phyloP scores from a whole-genome alignment of 2,888 invertebrate genomes.

The Apodemia duryi region DNA sequence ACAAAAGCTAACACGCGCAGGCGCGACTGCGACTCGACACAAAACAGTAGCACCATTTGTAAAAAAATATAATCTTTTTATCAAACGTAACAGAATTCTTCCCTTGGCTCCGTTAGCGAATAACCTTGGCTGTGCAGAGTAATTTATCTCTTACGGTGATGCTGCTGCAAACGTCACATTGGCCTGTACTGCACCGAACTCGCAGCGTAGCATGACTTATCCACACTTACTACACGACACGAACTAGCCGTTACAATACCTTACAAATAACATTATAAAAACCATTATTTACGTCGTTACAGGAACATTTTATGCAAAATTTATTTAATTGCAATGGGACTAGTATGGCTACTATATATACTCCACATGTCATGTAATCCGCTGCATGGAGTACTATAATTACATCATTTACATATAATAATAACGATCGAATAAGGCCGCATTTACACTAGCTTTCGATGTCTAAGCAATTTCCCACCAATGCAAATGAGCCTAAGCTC shows the following conservation, averaged over 20 bases:
- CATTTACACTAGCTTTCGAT: conserved; percentile 72
- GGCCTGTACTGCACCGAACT: conserved; percentile 8
- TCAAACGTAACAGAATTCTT: conserved; percentile 48
- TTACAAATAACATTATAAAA: conserved; percentile 61
- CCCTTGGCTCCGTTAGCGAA: conserved; percentile 33
- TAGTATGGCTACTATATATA: conserved; percentile 61
- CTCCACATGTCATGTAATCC: conserved; percentile 48
- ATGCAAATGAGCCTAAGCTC: conserved; percentile 66
- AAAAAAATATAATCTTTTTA: conserved; percentile 65
- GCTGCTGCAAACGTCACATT: conserved; percentile 19
- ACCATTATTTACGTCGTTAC: conserved; percentile 71
- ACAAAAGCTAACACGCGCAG: conserved; percentile 60
- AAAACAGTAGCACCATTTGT: conserved; percentile 77
- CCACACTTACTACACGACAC: conserved; percentile 34
- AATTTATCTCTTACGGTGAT: conserved; percentile 20
- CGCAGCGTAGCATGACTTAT: too few species aligned
- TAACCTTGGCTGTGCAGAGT: conserved; percentile 25
- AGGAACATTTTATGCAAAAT: conserved; percentile 74
- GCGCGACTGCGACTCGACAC: conserved; percentile 52
- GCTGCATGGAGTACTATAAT: conserved; percentile 48
- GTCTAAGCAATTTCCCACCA: conserved; percentile 59
- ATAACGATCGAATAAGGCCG: conserved; percentile 55
- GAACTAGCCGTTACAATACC: conserved; percentile 32
- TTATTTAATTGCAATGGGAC: conserved; percentile 76
- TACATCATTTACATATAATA: conserved; percentile 37